These are phyloP conservation scores for Thalpophila matura DNA, from an alignment of 2,888 invertebrate species.

Conservation along the genomic window DNA sequence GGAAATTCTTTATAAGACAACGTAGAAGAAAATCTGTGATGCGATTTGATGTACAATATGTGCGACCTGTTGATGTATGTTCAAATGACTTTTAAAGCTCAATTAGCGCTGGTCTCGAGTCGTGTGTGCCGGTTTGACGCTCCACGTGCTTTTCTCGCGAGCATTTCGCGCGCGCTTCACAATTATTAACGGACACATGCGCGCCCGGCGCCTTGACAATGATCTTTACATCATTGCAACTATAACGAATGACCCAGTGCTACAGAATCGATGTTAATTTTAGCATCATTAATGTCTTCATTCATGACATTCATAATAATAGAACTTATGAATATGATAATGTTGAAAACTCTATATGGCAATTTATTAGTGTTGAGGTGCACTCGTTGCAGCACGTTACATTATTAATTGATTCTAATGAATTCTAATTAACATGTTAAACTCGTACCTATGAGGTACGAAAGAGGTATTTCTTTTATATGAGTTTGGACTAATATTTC, in stretches of 20 bases:
- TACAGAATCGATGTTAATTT: conserved; percentile 51
- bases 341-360: conserved; percentile 19
- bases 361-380: conserved; percentile 15
- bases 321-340: conserved; percentile 38
- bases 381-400: conserved; percentile 3
- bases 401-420: conserved; percentile 42
- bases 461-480: background rate
- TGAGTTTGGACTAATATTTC: background rate
- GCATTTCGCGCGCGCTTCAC: conserved; percentile 68
- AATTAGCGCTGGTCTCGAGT: conserved; percentile 35
- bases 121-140: conserved; percentile 55
- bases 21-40: conserved; percentile 11
- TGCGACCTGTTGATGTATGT: too few relatives aligned
- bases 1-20: background rate
- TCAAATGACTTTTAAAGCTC: conserved; percentile 32
- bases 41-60: background rate
- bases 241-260: conserved; percentile 60
- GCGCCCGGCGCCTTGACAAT: conserved; percentile 80
- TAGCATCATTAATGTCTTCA: conserved; percentile 39
- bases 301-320: conserved; percentile 35
- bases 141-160: conserved; percentile 62
- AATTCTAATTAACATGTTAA: conserved; percentile 27
- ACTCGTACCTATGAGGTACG: background rate
- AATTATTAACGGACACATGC: conserved; percentile 68
- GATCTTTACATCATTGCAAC: conserved; percentile 75